These are phyloP conservation scores for Ctenopoma kingsleyae DNA, from an alignment of 2,797 vertebrate species.

Conservation along the genomic window DNA sequence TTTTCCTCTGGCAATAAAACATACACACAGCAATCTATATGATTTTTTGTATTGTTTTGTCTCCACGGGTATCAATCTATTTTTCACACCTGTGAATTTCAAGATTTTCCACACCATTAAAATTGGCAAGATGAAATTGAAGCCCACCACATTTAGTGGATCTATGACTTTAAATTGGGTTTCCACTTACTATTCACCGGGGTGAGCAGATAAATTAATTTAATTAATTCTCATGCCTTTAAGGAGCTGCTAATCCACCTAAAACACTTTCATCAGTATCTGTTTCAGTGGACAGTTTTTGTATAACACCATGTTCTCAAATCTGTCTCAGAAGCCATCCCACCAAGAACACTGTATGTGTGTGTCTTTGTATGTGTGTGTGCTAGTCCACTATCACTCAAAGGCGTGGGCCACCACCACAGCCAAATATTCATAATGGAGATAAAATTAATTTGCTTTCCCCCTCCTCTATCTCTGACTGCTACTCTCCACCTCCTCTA, in stretches of 20 bases:
- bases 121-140: background rate
- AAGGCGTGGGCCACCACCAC: constrained; percentile 48
- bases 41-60: background rate
- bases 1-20: background rate
- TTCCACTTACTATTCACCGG: constrained; percentile 31
- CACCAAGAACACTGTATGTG: background rate
- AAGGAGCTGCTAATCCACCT: constrained; percentile 64
- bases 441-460: constrained; percentile 69
- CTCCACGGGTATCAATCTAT: background rate
- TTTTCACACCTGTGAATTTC: background rate
- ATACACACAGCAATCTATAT: background rate
- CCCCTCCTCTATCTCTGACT: constrained; percentile 44
- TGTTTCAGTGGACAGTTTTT: constrained; percentile 49
- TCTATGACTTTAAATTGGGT: constrained; percentile 46
- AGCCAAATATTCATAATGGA: constrained; percentile 61
- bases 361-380: constrained; percentile 3
- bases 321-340: constrained; percentile 31
- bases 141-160: constrained; percentile 12
- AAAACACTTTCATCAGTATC: constrained; percentile 48
- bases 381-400: constrained; percentile 22
- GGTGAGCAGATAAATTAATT: constrained; percentile 49
- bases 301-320: constrained; percentile 44
- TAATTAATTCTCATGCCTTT: constrained; percentile 53
- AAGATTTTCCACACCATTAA: background rate
- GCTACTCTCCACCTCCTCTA: constrained; percentile 45